phyloP scores from a whole-genome alignment of 2,797 vertebrate species.

The Zonotrichia albicollis region DNA sequence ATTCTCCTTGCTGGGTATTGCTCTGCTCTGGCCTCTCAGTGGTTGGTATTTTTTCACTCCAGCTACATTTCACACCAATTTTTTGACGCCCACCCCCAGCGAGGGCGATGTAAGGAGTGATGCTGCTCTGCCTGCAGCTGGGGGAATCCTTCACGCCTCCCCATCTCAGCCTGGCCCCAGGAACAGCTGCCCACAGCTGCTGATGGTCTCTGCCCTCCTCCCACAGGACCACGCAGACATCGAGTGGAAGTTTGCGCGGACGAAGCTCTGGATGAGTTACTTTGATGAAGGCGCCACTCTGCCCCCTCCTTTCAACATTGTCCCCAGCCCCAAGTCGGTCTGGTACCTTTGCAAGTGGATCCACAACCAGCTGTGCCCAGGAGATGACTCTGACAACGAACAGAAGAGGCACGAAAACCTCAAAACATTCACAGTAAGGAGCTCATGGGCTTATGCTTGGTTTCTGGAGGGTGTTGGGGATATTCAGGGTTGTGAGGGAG shows the following conservation, averaged over 20 bases:
- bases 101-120: not conserved
- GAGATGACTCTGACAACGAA: slow-evolving; percentile 75
- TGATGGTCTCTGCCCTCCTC: not conserved
- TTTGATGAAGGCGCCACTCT: slow-evolving; percentile 95
- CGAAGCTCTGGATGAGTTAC: slow-evolving; percentile 98
- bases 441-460: rapidly evolving
- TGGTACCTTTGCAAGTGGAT: slow-evolving; percentile 94
- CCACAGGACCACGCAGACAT: slow-evolving; percentile 93
- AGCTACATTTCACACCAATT: not conserved
- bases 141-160: not conserved
- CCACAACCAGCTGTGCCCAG: slow-evolving; percentile 85
- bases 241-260: slow-evolving; percentile 96
- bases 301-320: slow-evolving; percentile 93
- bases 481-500: not conserved
- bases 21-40: not conserved
- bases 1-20: not conserved
- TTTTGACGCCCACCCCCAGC: not conserved
- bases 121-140: not conserved
- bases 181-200: not conserved
- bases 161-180: not conserved
- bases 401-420: slow-evolving; percentile 89
- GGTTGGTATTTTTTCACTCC: not conserved
- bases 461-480: not conserved
- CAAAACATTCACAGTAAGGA: slow-evolving; percentile 89
- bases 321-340: slow-evolving; percentile 93